These are phyloP conservation scores for Netelia inedita DNA, from an alignment of 2,888 invertebrate genomes.

Conservation along the genomic window DNA sequence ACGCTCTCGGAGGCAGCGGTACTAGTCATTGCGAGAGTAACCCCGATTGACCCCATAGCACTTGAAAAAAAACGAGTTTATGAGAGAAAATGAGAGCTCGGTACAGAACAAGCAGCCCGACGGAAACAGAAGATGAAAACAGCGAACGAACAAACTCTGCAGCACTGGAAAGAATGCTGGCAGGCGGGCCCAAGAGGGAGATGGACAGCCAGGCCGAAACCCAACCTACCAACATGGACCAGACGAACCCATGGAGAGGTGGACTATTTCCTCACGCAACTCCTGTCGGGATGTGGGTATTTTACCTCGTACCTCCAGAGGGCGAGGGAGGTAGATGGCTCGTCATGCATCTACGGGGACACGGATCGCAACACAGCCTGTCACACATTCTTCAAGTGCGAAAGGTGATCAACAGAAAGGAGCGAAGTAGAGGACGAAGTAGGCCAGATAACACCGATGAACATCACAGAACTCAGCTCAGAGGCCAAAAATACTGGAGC, in stretches of 20 bases:
- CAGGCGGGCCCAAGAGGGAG: conserved; percentile 27
- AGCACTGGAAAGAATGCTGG: conserved; percentile 56
- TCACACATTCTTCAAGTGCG: conserved; percentile 61
- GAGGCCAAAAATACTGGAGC: neutral
- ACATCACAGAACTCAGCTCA: neutral
- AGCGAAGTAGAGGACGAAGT: neutral
- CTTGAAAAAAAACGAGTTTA: conserved; percentile 52
- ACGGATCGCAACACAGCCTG: conserved; percentile 48
- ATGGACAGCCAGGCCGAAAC: conserved; percentile 65
- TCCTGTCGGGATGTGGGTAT: conserved; percentile 68
- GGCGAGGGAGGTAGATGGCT: conserved; percentile 31
- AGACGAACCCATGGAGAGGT: conserved; percentile 63
- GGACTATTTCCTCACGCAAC: conserved; percentile 65
- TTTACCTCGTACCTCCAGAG: conserved; percentile 65
- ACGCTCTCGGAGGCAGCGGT: conserved; percentile 69
- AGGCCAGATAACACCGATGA: neutral
- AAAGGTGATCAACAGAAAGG: conserved; percentile 16
- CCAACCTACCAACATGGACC: conserved; percentile 49
- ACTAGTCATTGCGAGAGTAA: conserved; percentile 66
- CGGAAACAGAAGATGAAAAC: conserved; percentile 61
- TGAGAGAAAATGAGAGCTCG: neutral
- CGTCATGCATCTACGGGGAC: conserved; percentile 41
- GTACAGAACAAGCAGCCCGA: conserved; percentile 49
- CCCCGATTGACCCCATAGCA: conserved; percentile 71
- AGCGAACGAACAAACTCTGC: conserved; percentile 61